Evolutionary conservation across 2,113 vertebrate genomes (phyloP).

Genomic region (Amblyornis subalaris): DNA sequence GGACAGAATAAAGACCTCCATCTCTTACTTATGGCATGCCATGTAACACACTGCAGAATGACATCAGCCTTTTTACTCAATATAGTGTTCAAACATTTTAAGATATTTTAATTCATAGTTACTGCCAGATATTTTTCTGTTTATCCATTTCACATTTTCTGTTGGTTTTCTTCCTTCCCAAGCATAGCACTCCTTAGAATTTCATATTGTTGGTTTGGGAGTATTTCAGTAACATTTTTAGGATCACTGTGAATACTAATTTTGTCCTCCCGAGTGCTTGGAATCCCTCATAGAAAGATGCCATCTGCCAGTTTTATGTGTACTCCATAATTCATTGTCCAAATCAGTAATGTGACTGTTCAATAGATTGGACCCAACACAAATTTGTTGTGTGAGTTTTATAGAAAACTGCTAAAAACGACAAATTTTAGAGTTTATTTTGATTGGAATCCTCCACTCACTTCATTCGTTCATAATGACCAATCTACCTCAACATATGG

Average conservation of each 20-base stretch:
- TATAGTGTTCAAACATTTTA: background rate
- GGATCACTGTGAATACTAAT: background rate
- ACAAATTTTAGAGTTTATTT: background rate
- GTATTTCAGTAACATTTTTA: background rate
- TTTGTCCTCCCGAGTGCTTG: background rate
- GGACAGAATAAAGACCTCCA: background rate
- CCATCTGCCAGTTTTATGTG: constrained; percentile 8
- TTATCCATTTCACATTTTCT: background rate
- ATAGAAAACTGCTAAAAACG: background rate
- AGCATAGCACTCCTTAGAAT: background rate
- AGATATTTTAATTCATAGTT: background rate
- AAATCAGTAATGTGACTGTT: background rate
- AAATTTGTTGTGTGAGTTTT: background rate
- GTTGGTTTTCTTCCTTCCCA: background rate
- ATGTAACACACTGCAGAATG: background rate
- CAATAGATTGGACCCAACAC: background rate
- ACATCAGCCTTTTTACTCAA: background rate
- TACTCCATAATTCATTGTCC: background rate
- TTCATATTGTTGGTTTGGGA: background rate
- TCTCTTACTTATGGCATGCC: background rate
- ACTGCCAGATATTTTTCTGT: background rate
- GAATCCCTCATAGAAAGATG: background rate
- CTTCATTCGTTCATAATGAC: background rate
- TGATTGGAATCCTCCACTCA: background rate
- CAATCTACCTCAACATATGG: background rate